Evolutionary conservation across 2,797 vertebrate genomes (phyloP).

Genomic region (Hydrophis major): DNA sequence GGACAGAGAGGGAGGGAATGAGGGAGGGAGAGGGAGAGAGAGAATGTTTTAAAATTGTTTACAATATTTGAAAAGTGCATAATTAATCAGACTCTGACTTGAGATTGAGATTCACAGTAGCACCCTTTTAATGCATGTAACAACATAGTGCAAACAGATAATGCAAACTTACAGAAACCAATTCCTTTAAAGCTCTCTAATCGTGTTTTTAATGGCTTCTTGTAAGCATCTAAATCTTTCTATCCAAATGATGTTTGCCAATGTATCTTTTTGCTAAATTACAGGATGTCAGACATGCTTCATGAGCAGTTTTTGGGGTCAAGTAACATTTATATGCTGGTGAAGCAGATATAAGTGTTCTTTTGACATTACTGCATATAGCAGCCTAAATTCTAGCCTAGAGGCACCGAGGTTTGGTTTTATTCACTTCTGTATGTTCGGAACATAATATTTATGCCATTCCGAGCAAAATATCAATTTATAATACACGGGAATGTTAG

Average conservation of each 20-base stretch:
- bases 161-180: constrained; percentile 42
- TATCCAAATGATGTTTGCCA: constrained; percentile 48
- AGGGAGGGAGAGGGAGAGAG: neutral
- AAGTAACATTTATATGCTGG: constrained; percentile 47
- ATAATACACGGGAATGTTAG: neutral
- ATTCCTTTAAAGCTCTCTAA: constrained; percentile 54
- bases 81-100: constrained; percentile 57
- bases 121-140: constrained; percentile 23
- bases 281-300: constrained; percentile 35
- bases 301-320: constrained; percentile 41
- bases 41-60: constrained; percentile 32
- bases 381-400: constrained; percentile 5
- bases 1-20: neutral
- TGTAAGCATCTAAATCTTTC: constrained; percentile 49
- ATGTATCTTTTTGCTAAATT: constrained; percentile 59
- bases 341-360: constrained; percentile 35
- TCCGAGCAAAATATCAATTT: neutral
- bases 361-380: neutral
- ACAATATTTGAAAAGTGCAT: constrained; percentile 44
- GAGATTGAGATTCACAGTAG: constrained; percentile 25
- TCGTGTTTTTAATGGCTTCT: constrained; percentile 58
- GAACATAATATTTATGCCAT: constrained; percentile 12
- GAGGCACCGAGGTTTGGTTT: neutral
- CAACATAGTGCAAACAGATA: constrained; percentile 36
- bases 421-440: constrained; percentile 1